phyloP scores from a whole-genome alignment of 1,140 invertebrate species.

The Drosophila malerkotliana region DNA sequence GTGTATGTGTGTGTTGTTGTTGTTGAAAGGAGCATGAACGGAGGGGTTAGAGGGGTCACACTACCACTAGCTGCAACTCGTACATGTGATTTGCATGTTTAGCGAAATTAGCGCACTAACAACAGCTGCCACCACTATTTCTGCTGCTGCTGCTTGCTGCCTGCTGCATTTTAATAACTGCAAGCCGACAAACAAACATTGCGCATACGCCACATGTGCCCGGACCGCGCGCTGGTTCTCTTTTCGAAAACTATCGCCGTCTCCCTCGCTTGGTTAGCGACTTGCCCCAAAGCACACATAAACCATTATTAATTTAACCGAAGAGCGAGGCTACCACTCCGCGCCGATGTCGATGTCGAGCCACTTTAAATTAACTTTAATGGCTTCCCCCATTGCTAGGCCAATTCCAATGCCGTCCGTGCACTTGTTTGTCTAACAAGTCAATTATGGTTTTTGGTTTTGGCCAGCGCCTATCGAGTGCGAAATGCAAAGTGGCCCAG shows the following conservation, averaged over 20 bases:
- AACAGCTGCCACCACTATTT: slow-evolving; percentile 62
- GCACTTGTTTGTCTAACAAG: slow-evolving; percentile 73
- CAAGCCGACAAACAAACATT: slow-evolving; percentile 68
- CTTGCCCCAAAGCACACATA: slow-evolving; percentile 30
- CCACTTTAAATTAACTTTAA: slow-evolving; percentile 77
- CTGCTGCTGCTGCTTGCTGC: slow-evolving; percentile 26
- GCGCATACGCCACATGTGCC: slow-evolving; percentile 71
- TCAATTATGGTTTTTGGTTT: slow-evolving; percentile 63
- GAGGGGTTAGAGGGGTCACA: neutral
- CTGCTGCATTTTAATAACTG: slow-evolving; percentile 70
- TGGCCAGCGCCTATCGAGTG: neutral
- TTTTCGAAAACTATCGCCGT: slow-evolving; percentile 14
- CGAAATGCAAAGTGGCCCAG: neutral
- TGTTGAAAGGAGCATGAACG: neutral
- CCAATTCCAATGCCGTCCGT: slow-evolving; percentile 61
- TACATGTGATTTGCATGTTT: slow-evolving; percentile 81
- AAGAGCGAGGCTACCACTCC: slow-evolving; percentile 33
- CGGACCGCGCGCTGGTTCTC: neutral
- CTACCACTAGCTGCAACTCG: slow-evolving; percentile 34
- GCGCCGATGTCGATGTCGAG: slow-evolving; percentile 8
- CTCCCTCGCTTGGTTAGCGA: slow-evolving; percentile 4
- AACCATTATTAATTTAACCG: slow-evolving; percentile 78
- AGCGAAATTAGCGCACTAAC: slow-evolving; percentile 80
- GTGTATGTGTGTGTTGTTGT: neutral
- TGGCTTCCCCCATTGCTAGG: slow-evolving; percentile 44